Base-by-base conservation (phyloP, 2,888 invertebrate genomes). In the Pollenia amentaria region DNA sequence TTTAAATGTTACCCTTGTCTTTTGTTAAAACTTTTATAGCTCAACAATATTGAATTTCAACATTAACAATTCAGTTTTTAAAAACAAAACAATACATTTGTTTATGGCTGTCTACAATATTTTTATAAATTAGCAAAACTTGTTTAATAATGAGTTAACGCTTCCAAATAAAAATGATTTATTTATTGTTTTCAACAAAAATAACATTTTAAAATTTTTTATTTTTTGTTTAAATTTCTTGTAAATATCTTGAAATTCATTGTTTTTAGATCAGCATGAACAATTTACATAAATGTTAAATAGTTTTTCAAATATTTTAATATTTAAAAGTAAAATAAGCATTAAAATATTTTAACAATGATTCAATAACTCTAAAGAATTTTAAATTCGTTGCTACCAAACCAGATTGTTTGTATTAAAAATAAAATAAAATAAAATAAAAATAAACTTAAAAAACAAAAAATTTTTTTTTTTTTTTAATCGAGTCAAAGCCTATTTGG, bases 241-340 rank as follows among this genome's bases (percentile, higher is more conserved):
- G 42, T 21, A 40, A 18, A 70, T 12, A 38, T 73, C 44, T 46
- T 60, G 10, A 48, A 29, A 29, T 53, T 51, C 51, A 18, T 18
- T 1, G 40, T 55, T 42, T 21, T 12, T 29, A 14, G 42, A 18
- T 18, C 29, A 29, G 1, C 10, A 10, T 73, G 2, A 29, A 44
- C 10, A 73, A 57, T 75, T 62, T 75, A 18, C 75, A 75, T 75
- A 60, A 60, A 38, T 38, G 8, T 16, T 9, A 4, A 16, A 16
- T 8, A 40, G 46, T 46, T 60, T 38, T 55, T 70, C 6, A 6
- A 29, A 6, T 29, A 29, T 29, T 55, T 21, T 11, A 12, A 14
- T 29, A 11, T 7, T 9, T 12, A 55, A 38, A 48, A 21, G 11
- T 3, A 69, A 38, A 46, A 70, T 55, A 40, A 14, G 48, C 48